Conservation (phyloP, 2,113 vertebrate genomes). For the Grus americana region DNA sequence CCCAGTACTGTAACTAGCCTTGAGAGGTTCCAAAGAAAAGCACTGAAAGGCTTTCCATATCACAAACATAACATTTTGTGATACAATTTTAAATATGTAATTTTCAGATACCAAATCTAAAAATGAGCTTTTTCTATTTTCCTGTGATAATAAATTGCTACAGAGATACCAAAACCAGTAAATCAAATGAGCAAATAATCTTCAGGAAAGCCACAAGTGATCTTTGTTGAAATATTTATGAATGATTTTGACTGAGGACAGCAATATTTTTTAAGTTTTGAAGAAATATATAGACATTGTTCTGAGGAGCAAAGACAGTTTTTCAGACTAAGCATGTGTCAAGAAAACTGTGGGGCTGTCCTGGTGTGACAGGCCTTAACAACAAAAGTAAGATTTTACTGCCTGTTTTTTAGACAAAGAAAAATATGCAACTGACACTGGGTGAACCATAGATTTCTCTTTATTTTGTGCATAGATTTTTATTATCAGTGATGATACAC, state of each 20-base stretch:
- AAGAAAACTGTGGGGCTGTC: neutral
- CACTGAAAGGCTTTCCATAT: neutral
- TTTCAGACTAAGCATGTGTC: neutral
- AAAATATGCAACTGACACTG: neutral
- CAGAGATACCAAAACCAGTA: neutral
- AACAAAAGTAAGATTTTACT: neutral
- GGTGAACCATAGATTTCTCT: neutral
- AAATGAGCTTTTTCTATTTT: neutral
- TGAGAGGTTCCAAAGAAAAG: neutral
- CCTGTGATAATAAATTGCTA: neutral
- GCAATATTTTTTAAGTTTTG: neutral
- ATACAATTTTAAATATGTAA: neutral
- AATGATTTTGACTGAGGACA: constrained; percentile 15
- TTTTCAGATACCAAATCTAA: constrained; percentile 3
- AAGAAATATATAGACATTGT: neutral
- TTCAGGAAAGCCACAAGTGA: neutral
- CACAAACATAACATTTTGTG: neutral
- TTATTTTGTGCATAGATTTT: constrained; percentile 10
- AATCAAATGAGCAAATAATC: constrained; percentile 18
- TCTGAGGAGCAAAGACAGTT: neutral
- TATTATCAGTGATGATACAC: constrained; percentile 3
- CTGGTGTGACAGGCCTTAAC: neutral
- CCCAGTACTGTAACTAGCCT: neutral
- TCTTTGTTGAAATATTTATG: constrained; percentile 28
- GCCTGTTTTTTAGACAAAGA: neutral